Evolutionary conservation across 2,797 vertebrate species (phyloP).

Genomic region (Tamandua tetradactyla): DNA sequence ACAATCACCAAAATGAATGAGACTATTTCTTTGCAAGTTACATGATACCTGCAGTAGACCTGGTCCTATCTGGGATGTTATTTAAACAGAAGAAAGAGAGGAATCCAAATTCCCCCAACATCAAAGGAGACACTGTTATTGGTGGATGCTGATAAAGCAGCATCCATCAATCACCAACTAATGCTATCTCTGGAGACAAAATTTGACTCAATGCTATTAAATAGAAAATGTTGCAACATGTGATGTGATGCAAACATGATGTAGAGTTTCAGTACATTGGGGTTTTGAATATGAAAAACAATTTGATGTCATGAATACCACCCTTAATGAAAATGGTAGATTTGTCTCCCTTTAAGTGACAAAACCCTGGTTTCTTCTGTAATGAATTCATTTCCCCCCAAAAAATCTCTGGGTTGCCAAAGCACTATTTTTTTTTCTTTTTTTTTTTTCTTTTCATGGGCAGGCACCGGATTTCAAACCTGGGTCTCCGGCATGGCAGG

Average conservation of each 20-base stretch:
- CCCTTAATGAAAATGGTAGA: background rate
- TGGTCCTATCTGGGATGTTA: background rate
- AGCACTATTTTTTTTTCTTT: conserved; percentile 61
- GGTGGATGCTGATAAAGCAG: background rate
- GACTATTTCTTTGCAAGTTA: background rate
- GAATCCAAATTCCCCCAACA: background rate
- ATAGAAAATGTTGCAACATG: background rate
- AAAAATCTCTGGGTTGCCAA: conserved; percentile 52
- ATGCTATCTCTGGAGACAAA: background rate
- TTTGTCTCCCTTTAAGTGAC: background rate
- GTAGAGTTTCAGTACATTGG: background rate
- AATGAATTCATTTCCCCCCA: conserved; percentile 45
- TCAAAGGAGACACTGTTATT: background rate
- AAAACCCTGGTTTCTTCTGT: background rate
- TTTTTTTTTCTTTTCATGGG: too few relatives aligned
- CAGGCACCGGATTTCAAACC: too few relatives aligned
- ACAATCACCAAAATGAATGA: background rate
- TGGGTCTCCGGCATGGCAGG: too few relatives aligned
- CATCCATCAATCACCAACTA: background rate
- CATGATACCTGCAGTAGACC: background rate
- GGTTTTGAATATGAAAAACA: background rate
- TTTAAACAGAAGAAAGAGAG: background rate
- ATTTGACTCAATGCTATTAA: background rate
- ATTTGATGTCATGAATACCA: background rate
- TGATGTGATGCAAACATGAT: background rate